Base-by-base conservation (phyloP, 2,797 vertebrate genomes). In the Alfaro cultratus region DNA sequence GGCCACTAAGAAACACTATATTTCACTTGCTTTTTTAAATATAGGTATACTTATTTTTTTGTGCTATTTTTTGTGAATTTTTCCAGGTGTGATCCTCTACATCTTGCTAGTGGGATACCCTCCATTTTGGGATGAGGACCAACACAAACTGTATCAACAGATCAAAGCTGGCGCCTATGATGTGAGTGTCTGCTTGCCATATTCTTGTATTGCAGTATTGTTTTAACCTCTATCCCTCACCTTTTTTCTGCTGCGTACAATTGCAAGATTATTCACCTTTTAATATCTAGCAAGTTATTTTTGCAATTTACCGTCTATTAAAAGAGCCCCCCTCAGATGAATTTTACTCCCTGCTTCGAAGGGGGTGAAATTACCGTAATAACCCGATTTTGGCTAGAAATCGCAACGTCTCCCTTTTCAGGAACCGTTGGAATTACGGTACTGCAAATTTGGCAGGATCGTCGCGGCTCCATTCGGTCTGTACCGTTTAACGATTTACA, bases 151-250 rank as follows among this genome's bases (percentile, higher is more conserved):
- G 62, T 99, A 99, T 94, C 98, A 99, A 87, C 98, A 99, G 93
- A 99, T 99, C 95, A 99, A 99, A 94, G 98, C 98, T 0, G 98
- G 98, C 5, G 98, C 98, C 86, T 99, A 99, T 0, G 98, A 99
- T 0, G 98, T 99, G 88, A 97, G 97, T 96, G n/a, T 26, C 13
- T 21, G 2, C 5, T 46, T 49, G 21, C 41, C 12, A 34, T 47
- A 21, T 75, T 64, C 9, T 60, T 67, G 34, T 53, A 13, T 11
- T 67, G 45, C 15, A 39, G 51, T 26, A 3, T 23, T n/a, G 3
- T 51, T 55, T 60, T 46, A 3, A 70, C 7, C 67, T 85, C 47
- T 74, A 31, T 72, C n/a, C 1, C 0, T 73, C 4, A 34, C 18
- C 29, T 49, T 49, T 23, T 7, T 73, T 23, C 47, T 21, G n/a